Conservation (phyloP, 2,797 vertebrate species). For the Garrulus glandarius region DNA sequence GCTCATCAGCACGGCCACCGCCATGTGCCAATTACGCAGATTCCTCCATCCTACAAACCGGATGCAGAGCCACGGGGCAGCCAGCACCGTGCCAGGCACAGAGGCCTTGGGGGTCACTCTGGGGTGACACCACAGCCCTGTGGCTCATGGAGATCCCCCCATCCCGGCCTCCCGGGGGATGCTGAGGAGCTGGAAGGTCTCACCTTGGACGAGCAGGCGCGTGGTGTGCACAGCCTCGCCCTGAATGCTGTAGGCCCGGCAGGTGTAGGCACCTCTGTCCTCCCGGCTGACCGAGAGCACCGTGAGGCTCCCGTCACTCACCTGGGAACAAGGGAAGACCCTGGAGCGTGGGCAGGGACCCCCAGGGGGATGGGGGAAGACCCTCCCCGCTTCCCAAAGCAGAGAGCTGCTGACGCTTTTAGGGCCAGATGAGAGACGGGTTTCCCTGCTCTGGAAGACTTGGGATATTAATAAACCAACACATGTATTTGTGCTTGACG, state of each 20-base stretch:
- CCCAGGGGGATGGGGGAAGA: background rate
- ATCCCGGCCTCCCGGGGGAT: background rate
- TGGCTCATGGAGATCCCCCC: fast-evolving
- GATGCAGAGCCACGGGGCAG: background rate
- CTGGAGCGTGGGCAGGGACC: background rate
- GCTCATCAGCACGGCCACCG: background rate
- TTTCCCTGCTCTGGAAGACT: slow-evolving; percentile 23
- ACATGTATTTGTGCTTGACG: background rate
- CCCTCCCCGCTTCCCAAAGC: background rate
- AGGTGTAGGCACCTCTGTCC: slow-evolving; percentile 95
- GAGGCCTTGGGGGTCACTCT: fast-evolving
- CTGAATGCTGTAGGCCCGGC: slow-evolving; percentile 95
- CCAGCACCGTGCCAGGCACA: background rate
- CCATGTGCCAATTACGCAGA: background rate
- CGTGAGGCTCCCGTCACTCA: slow-evolving; percentile 92
- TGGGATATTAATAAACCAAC: slow-evolving; percentile 56
- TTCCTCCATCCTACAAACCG: background rate
- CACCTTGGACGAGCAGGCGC: slow-evolving; percentile 97
- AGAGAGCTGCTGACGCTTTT: background rate
- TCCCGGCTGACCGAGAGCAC: slow-evolving; percentile 89
- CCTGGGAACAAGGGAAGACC: slow-evolving; percentile 66
- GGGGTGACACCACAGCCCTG: fast-evolving
- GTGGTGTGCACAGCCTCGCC: slow-evolving; percentile 96
- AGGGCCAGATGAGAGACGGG: slow-evolving; percentile 6
- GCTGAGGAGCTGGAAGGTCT: background rate